A percentile compares a stretch with the other conserved stretches of the same genome.
phyloP scores from a whole-genome alignment of 2,113 vertebrate species.

The Motacilla tschutschensis region DNA sequence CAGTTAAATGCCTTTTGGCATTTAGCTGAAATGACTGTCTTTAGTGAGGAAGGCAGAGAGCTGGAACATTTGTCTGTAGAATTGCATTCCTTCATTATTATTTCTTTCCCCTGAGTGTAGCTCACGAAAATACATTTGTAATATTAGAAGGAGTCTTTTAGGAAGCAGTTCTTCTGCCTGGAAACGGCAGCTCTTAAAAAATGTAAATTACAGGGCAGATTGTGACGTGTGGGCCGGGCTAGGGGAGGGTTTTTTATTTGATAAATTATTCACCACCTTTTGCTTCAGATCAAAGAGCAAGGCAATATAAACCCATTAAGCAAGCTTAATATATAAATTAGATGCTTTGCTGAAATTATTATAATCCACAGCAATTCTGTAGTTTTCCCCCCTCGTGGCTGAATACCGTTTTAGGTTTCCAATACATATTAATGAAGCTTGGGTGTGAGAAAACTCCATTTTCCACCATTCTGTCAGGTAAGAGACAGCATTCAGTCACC shows the following conservation, averaged over 20 bases:
- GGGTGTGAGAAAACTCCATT: neutral
- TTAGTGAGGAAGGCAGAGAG: conserved; percentile 31
- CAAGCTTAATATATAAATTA: conserved; percentile 61
- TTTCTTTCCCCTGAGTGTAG: conserved; percentile 15
- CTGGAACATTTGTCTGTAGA: conserved; percentile 46
- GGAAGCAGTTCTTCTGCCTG: conserved; percentile 20
- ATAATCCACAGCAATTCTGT: conserved; percentile 34
- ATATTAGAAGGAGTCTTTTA: neutral
- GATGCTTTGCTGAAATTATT: conserved; percentile 50
- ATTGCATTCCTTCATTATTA: conserved; percentile 35
- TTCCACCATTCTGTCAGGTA: neutral
- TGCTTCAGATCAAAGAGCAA: conserved; percentile 42
- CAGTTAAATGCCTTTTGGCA: conserved; percentile 31
- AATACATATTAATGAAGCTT: conserved; percentile 18
- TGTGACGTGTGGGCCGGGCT: neutral
- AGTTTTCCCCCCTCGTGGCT: neutral
- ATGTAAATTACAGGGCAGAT: conserved; percentile 14
- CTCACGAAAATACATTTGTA: conserved; percentile 17
- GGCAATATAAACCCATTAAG: conserved; percentile 31
- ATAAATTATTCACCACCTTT: conserved; percentile 46
- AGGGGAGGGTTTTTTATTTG: neutral
- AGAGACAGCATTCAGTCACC: neutral
- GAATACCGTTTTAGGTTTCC: neutral
- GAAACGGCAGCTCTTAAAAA: conserved; percentile 2
- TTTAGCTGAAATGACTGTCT: conserved; percentile 38